A percentile compares a stretch with the other conserved stretches of the same genome.
Evolutionary conservation across 2,113 vertebrate genomes (phyloP).

Genomic region (Antechinus flavipes): DNA sequence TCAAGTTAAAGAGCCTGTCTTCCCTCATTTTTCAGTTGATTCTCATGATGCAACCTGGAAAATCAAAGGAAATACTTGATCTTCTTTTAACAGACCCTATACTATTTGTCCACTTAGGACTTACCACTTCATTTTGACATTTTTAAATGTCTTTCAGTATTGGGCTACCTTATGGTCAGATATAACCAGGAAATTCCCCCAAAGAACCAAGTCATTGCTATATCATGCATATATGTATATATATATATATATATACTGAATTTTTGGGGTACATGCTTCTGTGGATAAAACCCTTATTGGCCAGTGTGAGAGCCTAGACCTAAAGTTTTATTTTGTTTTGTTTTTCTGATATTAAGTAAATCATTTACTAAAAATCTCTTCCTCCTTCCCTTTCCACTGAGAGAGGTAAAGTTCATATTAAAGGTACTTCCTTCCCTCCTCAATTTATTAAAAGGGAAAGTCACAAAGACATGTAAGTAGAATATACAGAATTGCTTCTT

Average conservation of each 20-base stretch:
- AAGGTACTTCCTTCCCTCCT: not conserved
- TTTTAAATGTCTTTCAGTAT: not conserved
- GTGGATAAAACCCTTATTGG: not conserved
- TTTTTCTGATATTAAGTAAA: not conserved
- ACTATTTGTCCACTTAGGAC: not conserved
- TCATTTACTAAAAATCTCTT: not conserved
- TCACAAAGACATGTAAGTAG: not conserved
- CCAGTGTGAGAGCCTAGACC: not conserved
- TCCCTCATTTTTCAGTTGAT: no score
- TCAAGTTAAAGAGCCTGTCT: no score
- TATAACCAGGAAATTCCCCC: not conserved
- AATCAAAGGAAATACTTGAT: no score
- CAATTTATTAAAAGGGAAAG: not conserved
- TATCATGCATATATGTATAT: not conserved
- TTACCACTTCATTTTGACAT: not conserved
- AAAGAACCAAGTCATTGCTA: not conserved
- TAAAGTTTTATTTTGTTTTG: not conserved
- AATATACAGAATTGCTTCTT: not conserved
- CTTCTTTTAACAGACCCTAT: no score
- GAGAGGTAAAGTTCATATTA: not conserved
- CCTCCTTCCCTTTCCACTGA: not conserved
- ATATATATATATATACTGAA: not conserved
- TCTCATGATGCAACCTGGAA: no score
- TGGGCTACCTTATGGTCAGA: not conserved
- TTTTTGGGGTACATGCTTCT: not conserved